These are phyloP conservation scores for Poecilia wingei DNA, from an alignment of 2,797 vertebrate species.

Conservation along the genomic window DNA sequence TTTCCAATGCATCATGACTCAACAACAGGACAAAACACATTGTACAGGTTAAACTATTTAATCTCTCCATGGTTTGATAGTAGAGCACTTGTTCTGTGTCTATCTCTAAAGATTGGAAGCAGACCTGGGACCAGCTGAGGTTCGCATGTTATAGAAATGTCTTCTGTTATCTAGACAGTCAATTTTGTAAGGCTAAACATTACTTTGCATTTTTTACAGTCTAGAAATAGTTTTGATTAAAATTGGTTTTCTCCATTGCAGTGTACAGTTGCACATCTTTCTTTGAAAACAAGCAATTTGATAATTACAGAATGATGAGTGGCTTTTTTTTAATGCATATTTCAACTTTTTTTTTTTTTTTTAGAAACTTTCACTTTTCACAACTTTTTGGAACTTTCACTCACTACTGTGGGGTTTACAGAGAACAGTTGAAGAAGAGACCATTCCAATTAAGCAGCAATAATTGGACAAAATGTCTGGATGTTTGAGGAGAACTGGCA, in stretches of 20 bases:
- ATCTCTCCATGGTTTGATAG: conserved; percentile 22
- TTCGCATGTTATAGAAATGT: conserved; percentile 40
- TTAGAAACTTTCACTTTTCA: no score
- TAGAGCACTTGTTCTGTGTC: conserved; percentile 23
- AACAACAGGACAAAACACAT: conserved; percentile 16
- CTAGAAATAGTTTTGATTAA: conserved; percentile 75
- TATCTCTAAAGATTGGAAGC: conserved; percentile 23
- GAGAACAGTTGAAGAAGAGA: background rate
- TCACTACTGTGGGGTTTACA: background rate
- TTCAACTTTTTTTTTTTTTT: background rate
- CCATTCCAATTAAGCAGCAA: background rate
- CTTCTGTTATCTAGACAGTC: conserved; percentile 62
- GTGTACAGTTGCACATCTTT: background rate
- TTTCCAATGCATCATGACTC: conserved; percentile 32
- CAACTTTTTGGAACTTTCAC: no score
- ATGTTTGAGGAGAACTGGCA: background rate
- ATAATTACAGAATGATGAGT: background rate
- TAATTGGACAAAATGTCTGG: background rate
- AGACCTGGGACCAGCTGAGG: conserved; percentile 12
- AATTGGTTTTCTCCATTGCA: conserved; percentile 23
- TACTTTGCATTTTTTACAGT: conserved; percentile 77
- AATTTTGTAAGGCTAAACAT: conserved; percentile 72
- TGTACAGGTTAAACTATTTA: conserved; percentile 29
- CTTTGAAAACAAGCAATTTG: background rate
- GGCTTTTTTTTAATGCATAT: background rate